phyloP scores from a whole-genome alignment of 1,140 invertebrate genomes.

The Rhopalosiphum maidis region DNA sequence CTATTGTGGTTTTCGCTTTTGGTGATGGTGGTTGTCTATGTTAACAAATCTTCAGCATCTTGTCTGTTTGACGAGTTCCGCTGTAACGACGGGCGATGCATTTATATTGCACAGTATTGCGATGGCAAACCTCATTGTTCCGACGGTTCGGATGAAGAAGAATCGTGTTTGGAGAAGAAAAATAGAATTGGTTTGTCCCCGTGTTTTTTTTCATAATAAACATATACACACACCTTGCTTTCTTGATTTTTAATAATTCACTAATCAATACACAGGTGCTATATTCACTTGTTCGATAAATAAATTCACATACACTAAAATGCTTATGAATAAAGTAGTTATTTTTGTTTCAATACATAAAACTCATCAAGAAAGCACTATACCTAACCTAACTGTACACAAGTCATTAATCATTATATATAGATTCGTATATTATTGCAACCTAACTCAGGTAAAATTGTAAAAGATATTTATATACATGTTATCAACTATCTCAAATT shows the following conservation, averaged over 20 bases:
- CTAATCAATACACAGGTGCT: background rate
- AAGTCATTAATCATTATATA: background rate
- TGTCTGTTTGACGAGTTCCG: constrained; percentile 60
- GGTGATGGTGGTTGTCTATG: constrained; percentile 50
- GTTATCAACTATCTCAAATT: background rate
- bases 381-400: background rate
- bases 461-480: background rate
- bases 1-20: constrained; percentile 56
- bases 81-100: constrained; percentile 69
- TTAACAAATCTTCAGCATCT: constrained; percentile 56
- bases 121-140: constrained; percentile 85
- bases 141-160: constrained; percentile 82
- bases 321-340: background rate
- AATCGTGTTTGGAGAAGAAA: constrained; percentile 70
- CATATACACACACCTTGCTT: constrained; percentile 29
- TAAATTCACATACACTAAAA: background rate
- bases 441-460: constrained; percentile 20
- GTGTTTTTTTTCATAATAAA: constrained; percentile 24
- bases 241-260: background rate
- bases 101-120: constrained; percentile 81
- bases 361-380: constrained; percentile 42
- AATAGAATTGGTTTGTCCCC: constrained; percentile 57
- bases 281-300: background rate
- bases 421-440: background rate
- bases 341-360: constrained; percentile 1